Evolutionary conservation across 2,888 invertebrate genomes (phyloP).

Genomic region (Ferrisia virgata): DNA sequence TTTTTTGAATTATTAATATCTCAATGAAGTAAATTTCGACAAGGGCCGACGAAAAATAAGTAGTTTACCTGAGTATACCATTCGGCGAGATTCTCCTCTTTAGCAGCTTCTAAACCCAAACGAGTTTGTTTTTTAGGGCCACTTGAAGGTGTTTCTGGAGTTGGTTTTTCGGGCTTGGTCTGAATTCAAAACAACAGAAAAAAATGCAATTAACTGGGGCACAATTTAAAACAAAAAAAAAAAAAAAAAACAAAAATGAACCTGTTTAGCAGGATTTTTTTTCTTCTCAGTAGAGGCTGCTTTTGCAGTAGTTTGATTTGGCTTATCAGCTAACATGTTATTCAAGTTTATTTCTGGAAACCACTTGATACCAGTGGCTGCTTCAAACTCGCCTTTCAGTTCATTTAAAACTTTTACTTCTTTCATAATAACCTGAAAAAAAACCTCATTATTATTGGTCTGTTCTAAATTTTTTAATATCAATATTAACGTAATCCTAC

Average conservation of each 20-base stretch:
- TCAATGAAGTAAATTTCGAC: no score
- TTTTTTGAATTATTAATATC: neutral
- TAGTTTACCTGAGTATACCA: conserved; percentile 92
- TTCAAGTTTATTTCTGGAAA: conserved; percentile 54
- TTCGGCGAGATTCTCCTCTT: conserved; percentile 87
- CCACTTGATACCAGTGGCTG: conserved; percentile 56
- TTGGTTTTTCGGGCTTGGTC: conserved; percentile 48
- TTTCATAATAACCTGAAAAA: conserved; percentile 52
- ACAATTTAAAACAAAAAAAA: neutral
- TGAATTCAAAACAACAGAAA: conserved; percentile 48
- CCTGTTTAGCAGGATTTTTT: conserved; percentile 50
- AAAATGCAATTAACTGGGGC: no score
- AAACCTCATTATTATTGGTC: neutral
- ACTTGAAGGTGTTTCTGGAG: conserved; percentile 50
- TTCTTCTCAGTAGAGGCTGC: conserved; percentile 52
- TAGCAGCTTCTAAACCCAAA: conserved; percentile 88
- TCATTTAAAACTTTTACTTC: conserved; percentile 64
- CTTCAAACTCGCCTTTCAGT: conserved; percentile 68
- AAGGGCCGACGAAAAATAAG: neutral
- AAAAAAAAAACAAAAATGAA: neutral
- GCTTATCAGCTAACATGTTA: conserved; percentile 49
- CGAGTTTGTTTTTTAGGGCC: conserved; percentile 84
- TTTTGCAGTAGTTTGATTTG: conserved; percentile 47
- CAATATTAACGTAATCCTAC: neutral
- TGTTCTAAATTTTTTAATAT: neutral